Base-by-base conservation (phyloP, 1,140 invertebrate genomes). In the Coelopa frigida region DNA sequence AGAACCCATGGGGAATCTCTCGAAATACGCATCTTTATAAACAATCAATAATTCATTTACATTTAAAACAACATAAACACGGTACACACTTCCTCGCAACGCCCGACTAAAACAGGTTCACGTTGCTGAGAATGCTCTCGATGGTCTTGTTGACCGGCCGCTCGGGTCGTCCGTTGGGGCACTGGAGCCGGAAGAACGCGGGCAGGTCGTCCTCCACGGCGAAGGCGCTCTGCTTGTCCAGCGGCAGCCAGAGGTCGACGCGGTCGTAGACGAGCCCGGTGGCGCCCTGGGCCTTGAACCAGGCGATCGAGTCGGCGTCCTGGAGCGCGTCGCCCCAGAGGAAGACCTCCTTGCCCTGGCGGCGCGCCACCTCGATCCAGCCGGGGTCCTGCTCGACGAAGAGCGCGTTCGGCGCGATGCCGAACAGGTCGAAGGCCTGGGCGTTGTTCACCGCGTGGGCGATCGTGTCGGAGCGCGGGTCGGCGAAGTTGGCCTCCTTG, bases 241-340 rank as follows among this genome's bases (percentile, higher is more conserved):
- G 22, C 0, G 53, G 49, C 37, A 67, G 40, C 55, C 78, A 82
- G 36, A 83, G 74, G 56, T 89, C 84, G 44, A 90, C 80, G 62
- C 88, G 89, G 64, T 97, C 93, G 65, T 93, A 95, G 58, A 96
- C 93, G 18, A 96, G 83, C 22, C 85, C 93, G 57, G 94, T 85
- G 15, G 94, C 75, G 3, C 89, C 90, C 35, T 89, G 74, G 50
- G 84, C 75, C 60, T 92, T 90, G 2, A 96, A 76, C 59, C 82
- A 79, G 50, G 83, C 82, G 31, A 95, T 90, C 1, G 86, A 85
- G 6, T 78, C 77, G 33, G 81, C 80, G 69, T 91, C 83, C 55
- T 94, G 94, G 54, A 92, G 89, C 58, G 93, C 88, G 54, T 93
- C 88, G 1, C 94, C 94, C 93, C 93, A 98, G 56, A 89, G 89